These are phyloP conservation scores for Petaurus breviceps DNA, from an alignment of 2,113 vertebrate species.

Conservation along the genomic window DNA sequence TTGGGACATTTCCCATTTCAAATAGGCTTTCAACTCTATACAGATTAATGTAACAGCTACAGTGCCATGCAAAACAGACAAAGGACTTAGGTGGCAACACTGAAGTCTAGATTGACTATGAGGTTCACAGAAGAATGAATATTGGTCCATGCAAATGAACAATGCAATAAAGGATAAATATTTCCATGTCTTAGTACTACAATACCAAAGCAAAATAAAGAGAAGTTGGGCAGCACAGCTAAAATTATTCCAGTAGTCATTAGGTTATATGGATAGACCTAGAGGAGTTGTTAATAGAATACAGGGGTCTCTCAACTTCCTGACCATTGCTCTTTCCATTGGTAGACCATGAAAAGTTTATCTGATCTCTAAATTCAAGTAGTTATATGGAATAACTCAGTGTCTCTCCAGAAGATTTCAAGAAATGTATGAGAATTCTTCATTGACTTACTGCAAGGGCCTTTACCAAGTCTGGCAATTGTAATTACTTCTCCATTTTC, in stretches of 20 bases:
- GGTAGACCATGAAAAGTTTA: neutral
- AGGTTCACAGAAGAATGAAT: neutral
- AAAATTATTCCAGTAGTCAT: neutral
- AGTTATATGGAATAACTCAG: neutral
- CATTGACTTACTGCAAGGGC: conserved; percentile 91
- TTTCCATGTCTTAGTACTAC: neutral
- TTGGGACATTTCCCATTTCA: neutral
- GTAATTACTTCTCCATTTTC: conserved; percentile 88
- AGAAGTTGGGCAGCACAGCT: neutral
- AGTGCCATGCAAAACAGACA: neutral
- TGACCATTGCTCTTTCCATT: neutral
- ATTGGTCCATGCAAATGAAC: neutral
- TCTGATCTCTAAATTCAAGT: neutral
- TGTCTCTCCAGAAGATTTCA: neutral
- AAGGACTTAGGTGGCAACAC: neutral
- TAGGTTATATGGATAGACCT: neutral
- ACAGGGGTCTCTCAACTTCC: neutral
- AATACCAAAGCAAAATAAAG: neutral
- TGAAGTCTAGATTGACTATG: neutral
- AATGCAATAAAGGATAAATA: neutral
- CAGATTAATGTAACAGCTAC: neutral
- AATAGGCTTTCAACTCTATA: neutral
- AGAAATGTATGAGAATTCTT: neutral
- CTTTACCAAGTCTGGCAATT: conserved; percentile 89
- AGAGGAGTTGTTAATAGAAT: neutral